Conservation (phyloP, 1,140 invertebrate genomes). For the Pollicipes pollicipes region DNA sequence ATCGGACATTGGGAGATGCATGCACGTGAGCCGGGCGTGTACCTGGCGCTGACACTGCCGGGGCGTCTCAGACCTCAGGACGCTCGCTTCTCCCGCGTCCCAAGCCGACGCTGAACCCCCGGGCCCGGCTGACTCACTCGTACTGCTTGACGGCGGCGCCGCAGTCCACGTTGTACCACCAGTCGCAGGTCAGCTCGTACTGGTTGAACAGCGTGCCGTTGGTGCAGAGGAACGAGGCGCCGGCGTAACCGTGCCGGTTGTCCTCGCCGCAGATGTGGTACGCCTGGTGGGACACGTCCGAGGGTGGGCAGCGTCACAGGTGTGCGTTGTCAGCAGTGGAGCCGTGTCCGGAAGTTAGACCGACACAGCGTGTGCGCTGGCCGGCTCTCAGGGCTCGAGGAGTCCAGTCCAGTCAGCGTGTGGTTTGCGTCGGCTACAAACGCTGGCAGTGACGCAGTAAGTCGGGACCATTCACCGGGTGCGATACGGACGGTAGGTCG, state of each 20-base stretch:
- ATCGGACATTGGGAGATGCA: no score
- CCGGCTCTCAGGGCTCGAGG: no score
- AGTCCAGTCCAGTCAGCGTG: background rate
- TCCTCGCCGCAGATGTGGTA: constrained; percentile 37
- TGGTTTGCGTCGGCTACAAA: background rate
- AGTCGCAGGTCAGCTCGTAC: constrained; percentile 22
- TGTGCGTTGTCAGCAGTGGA: background rate
- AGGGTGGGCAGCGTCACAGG: background rate
- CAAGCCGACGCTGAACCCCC: constrained; percentile 3
- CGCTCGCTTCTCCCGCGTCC: background rate
- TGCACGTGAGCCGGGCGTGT: no score
- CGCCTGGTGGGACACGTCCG: constrained; percentile 23
- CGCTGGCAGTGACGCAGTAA: background rate
- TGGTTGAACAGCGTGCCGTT: constrained; percentile 23
- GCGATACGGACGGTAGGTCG: no score
- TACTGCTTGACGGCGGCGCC: constrained; percentile 16
- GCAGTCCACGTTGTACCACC: constrained; percentile 24
- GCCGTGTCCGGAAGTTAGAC: background rate
- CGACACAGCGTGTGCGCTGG: background rate
- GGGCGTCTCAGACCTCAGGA: no score
- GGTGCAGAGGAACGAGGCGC: constrained; percentile 24
- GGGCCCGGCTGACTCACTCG: constrained; percentile 15
- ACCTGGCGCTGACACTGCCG: no score
- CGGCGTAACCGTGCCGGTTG: constrained; percentile 25
- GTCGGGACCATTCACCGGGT: no score